phyloP scores from a whole-genome alignment of 2,797 vertebrate genomes.

The Pseudochaenichthys georgianus region DNA sequence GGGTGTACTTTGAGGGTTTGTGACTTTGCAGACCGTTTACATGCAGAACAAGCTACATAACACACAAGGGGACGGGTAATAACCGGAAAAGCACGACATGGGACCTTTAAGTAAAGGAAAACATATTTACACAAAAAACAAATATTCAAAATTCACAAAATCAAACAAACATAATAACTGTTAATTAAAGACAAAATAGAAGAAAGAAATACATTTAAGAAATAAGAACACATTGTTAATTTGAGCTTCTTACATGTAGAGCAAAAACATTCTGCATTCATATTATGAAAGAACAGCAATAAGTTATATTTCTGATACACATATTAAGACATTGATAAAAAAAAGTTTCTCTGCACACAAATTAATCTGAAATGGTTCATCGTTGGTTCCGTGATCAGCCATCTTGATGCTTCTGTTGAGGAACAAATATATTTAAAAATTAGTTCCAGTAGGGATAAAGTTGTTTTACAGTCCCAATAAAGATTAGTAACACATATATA shows the following conservation, averaged over 20 bases:
- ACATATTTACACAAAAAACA: neutral
- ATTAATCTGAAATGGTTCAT: neutral
- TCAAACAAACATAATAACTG: neutral
- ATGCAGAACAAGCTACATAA: too few relatives aligned
- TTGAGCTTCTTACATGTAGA: neutral
- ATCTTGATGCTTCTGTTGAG: constrained; percentile 65
- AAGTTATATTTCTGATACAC: constrained; percentile 16
- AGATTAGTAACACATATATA: constrained; percentile 1
- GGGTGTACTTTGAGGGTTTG: too few relatives aligned
- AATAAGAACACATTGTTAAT: neutral
- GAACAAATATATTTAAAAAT: neutral
- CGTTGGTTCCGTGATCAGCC: constrained; percentile 31
- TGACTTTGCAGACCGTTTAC: too few relatives aligned
- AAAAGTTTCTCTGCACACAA: neutral
- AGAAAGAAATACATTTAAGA: neutral
- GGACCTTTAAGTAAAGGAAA: neutral
- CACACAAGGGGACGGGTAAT: too few relatives aligned
- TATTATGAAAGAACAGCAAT: neutral
- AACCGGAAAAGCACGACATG: too few relatives aligned
- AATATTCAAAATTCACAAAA: too few relatives aligned
- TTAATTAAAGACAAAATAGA: neutral
- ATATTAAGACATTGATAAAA: neutral
- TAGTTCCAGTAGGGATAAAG: neutral
- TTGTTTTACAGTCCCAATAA: neutral
- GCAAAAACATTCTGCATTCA: too few relatives aligned